Evolutionary conservation across 1,140 invertebrate species (phyloP).

Genomic region (Amphibalanus amphitrite): DNA sequence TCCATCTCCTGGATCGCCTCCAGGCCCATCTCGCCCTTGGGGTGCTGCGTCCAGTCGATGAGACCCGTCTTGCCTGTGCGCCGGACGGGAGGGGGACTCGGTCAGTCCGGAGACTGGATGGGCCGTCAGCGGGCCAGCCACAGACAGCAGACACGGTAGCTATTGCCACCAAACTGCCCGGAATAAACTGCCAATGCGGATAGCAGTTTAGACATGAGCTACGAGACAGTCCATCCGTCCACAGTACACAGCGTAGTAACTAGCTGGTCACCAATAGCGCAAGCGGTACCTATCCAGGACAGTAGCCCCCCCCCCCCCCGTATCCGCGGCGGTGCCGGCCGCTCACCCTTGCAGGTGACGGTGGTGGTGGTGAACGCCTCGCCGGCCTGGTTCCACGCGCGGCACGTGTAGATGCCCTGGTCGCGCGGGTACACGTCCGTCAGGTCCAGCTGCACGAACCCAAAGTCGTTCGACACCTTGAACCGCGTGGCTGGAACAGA

Average conservation of each 20-base stretch:
- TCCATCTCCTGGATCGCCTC: constrained; percentile 78
- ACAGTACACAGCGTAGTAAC: too few species aligned
- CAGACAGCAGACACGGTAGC: background rate
- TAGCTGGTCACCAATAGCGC: too few species aligned
- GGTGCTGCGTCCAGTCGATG: constrained; percentile 77
- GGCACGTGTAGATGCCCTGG: constrained; percentile 83
- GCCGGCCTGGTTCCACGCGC: constrained; percentile 56
- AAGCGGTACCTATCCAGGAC: too few species aligned
- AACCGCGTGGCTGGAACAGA: constrained; percentile 41
- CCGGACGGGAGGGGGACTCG: too few species aligned
- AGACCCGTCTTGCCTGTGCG: constrained; percentile 45
- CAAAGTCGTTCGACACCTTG: constrained; percentile 77
- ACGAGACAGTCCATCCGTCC: too few species aligned
- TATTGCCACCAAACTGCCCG: too few species aligned
- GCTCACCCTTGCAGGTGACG: constrained; percentile 45
- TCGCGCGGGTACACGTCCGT: constrained; percentile 82
- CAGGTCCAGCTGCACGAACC: constrained; percentile 75
- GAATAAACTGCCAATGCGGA: too few species aligned
- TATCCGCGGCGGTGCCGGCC: too few species aligned
- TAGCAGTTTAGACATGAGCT: too few species aligned
- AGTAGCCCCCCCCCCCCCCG: too few species aligned
- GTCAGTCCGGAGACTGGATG: too few species aligned
- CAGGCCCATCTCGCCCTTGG: constrained; percentile 74
- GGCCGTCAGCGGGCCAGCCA: background rate
- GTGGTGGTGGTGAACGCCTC: constrained; percentile 84